phyloP scores from a whole-genome alignment of 2,888 invertebrate genomes.

The Andrena dorsata region DNA sequence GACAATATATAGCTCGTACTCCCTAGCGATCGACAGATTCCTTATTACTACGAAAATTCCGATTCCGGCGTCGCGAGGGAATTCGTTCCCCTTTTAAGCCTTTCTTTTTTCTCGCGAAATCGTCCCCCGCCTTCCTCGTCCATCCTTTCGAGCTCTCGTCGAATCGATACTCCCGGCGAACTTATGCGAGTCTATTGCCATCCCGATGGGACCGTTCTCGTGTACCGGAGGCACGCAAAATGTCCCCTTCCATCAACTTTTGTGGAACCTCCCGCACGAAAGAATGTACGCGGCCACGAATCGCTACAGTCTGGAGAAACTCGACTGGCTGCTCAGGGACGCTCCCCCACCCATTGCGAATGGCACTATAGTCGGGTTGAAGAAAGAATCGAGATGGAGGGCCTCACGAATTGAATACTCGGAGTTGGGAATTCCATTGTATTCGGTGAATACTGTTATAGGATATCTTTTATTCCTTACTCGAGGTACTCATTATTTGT shows the following conservation, averaged over 20 bases:
- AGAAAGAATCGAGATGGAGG: no score
- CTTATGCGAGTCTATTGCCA: constrained; percentile 12
- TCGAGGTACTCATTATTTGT: no score
- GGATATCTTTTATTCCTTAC: no score
- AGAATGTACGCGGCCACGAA: not conserved
- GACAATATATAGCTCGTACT: not conserved
- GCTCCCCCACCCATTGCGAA: no score
- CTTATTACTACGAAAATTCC: constrained; percentile 35
- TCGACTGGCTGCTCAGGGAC: no score
- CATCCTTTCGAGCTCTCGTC: not conserved
- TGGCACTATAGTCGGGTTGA: no score
- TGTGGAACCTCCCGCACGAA: not conserved
- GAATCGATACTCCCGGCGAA: constrained; percentile 38
- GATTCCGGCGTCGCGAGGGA: constrained; percentile 1
- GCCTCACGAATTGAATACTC: no score
- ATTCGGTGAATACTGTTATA: no score
- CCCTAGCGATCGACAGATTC: constrained; percentile 22
- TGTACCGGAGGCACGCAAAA: not conserved
- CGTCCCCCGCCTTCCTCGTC: not conserved
- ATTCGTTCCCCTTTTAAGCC: not conserved
- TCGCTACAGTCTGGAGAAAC: not conserved
- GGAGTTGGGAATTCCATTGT: no score
- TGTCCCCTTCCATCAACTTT: not conserved
- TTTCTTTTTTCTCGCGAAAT: not conserved
- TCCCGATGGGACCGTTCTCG: constrained; percentile 14